Conservation (phyloP, 2,113 vertebrate genomes). For the Chelonoidis abingdonii region DNA sequence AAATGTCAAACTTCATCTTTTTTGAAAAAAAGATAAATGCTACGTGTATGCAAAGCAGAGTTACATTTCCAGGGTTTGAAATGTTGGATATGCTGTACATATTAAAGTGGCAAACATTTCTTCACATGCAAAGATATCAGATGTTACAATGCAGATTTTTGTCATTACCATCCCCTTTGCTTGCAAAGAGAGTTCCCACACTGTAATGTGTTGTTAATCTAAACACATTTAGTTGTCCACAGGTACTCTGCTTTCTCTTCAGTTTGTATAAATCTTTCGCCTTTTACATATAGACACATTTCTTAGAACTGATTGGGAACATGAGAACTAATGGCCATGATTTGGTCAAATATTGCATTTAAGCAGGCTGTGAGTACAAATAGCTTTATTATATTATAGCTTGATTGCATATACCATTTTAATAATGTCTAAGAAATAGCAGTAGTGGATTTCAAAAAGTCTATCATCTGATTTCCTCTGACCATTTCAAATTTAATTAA, state of each 20-base stretch:
- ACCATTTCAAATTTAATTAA: constrained; percentile 22
- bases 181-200: background rate
- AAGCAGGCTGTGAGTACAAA: constrained; percentile 51
- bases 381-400: constrained; percentile 25
- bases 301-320: constrained; percentile 31
- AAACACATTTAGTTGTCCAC: constrained; percentile 50
- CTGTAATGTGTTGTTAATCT: constrained; percentile 42
- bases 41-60: constrained; percentile 54
- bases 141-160: constrained; percentile 46
- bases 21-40: constrained; percentile 67
- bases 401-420: constrained; percentile 47
- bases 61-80: constrained; percentile 62
- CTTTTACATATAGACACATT: constrained; percentile 53
- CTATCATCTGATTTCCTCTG: constrained; percentile 13
- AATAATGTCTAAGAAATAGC: constrained; percentile 38
- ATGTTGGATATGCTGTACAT: constrained; percentile 58
- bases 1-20: constrained; percentile 71
- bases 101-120: constrained; percentile 46
- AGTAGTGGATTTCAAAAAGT: constrained; percentile 8
- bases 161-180: constrained; percentile 22
- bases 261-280: no score
- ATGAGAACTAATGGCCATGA: constrained; percentile 23
- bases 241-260: no score
- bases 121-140: constrained; percentile 35
- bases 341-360: constrained; percentile 51